Base-by-base conservation (phyloP, 2,888 invertebrate genomes). In the Colostygia pectinataria region DNA sequence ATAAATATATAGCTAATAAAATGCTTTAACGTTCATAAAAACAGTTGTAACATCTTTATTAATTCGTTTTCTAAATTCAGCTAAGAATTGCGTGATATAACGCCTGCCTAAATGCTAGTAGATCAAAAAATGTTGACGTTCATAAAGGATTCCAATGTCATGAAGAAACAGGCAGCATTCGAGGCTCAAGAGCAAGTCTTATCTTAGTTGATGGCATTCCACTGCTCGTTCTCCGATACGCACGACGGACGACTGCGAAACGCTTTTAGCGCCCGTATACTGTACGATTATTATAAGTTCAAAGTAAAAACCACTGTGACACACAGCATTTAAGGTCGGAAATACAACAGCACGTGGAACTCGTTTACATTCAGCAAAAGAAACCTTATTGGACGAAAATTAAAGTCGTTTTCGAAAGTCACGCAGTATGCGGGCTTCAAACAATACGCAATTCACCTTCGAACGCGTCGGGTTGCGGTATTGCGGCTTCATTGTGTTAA, bases 371-470 rank as follows among this genome's bases (percentile, higher is more conserved):
- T 64, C 71, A 62, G 77, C 67, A 85, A 88, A 88, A 82, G 74
- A 82, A 81, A 85, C 88, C 85, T 85, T 88, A 88, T 77, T 74
- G 68, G 67, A 69, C 69, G 71, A 76, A 79, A 75, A 76, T 80
- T 83, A 84, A 82, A 85, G 85, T 80, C 76, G 77, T 81, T 84
- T 88, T 88, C 80, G 78, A 78, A 81, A 84, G 86, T 80, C 77
- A 77, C 77, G 78, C 73, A 73, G 81, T 68, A 85, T 82, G 80
- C 88, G 87, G 82, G 86, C 78, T 72, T 73, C 80, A 77, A 89
- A 90, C 89, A 90, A 90, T 89, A 88, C 88, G 88, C 88, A 89
- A 90, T 90, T 89, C 89, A 88, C 88, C 88, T 89, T 86, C 89
- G 84, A 80, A 77, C 84, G 86, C 83, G 82, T 84, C 83, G 84